These are phyloP conservation scores for Botia almorhae DNA, from an alignment of 2,797 vertebrate genomes.

Conservation along the genomic window DNA sequence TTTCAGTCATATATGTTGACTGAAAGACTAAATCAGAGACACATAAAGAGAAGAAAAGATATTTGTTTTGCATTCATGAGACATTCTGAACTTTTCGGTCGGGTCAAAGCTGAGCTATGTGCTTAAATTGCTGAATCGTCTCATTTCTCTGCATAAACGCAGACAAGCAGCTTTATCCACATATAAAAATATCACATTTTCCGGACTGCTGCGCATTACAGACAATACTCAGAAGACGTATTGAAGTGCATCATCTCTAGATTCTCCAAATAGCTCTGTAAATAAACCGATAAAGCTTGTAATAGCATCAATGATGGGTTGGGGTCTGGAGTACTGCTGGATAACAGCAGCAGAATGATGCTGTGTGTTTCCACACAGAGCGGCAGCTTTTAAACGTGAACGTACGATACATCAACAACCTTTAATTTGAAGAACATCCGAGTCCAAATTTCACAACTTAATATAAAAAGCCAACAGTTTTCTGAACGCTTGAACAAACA, in stretches of 20 bases:
- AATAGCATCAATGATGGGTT: conserved; percentile 10
- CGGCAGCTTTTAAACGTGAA: not conserved
- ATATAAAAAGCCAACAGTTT: conserved; percentile 3
- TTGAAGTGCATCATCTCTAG: conserved; percentile 15
- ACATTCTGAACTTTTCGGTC: not conserved
- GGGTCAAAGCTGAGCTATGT: not conserved
- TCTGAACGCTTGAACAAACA: conserved; percentile 5
- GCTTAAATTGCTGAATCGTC: not conserved
- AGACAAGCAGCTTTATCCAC: not conserved
- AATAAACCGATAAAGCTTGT: conserved; percentile 2
- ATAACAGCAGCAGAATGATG: not conserved
- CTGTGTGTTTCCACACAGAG: not conserved
- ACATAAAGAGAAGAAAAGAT: too few species aligned
- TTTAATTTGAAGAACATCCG: not conserved
- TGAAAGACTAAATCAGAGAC: not conserved
- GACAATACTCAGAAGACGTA: not conserved
- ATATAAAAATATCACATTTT: conserved; percentile 8
- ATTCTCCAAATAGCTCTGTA: conserved; percentile 4
- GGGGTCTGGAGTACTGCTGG: conserved; percentile 6
- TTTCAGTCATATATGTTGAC: not conserved
- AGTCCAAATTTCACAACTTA: not conserved
- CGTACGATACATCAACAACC: not conserved
- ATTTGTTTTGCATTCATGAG: too few species aligned
- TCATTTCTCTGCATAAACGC: not conserved
- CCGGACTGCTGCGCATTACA: not conserved